Evolutionary conservation across 1,140 invertebrate genomes (phyloP), one percentile per base, ranked within the genome.

Genomic region (Nilaparvata lugens): DNA sequence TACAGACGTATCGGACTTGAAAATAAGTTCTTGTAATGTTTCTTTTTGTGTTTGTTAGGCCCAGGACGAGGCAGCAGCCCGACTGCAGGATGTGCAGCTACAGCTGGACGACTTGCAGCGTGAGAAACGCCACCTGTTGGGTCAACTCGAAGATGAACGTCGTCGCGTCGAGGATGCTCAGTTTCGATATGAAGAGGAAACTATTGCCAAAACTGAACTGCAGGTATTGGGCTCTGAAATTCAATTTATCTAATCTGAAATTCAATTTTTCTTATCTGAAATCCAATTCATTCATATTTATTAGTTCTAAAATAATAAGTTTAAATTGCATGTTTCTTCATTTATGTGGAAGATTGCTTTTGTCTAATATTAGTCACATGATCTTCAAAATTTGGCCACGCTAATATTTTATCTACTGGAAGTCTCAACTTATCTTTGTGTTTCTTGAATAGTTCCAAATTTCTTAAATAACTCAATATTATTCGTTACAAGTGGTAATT

Each of bases 161-260:
- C 85, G 89, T 68, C 93, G 91, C 74, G 81, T 88, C 11, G 94
- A 98, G 78, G 95, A 97, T 74, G 76, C 96, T 51, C 83, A 93
- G 69, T 97, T 97, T 71, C 82, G 88, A 40, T 85, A 92, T 62
- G 93, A 97, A 77, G 94, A 97, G 74, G 91, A 93, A 67, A 86
- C 81, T 25, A 83, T 92, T 65, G 79, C 77, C 68, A 88, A 86
- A 74, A 81, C 83, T 67, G 88, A 91, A 69, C 79, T 91, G 71
- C 86, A 92, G 82, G 89, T 92, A 79, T 28, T 67, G 62, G n/a
- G n/a, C n/a, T n/a, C n/a, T n/a, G n/a, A n/a, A 11, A 38, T 38
- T 5, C 4, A 13, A 42, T 42, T 42, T 42, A n/a, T 42, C 40
- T 42, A 42, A n/a, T 42, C 11, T 42, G 40, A 42, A n/a, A 13